Evolutionary conservation across 2,888 invertebrate species (phyloP).

Genomic region (Pachycephus smyrnensis): DNA sequence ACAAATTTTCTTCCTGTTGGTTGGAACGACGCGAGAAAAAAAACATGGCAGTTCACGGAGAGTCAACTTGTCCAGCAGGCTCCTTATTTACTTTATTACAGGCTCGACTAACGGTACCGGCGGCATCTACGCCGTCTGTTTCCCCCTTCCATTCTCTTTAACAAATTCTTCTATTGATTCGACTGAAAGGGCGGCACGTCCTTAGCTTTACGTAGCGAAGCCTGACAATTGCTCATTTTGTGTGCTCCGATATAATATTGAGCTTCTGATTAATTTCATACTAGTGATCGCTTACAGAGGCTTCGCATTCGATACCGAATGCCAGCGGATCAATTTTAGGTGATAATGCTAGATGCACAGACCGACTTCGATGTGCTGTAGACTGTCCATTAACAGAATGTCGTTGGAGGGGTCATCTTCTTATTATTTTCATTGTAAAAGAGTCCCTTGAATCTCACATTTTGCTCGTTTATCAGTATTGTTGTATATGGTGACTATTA

Average conservation of each 20-base stretch:
- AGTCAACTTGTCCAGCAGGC: slow-evolving; percentile 51
- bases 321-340: not conserved
- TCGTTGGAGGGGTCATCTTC: not conserved
- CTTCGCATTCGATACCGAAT: not conserved
- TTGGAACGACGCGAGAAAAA: slow-evolving; percentile 41
- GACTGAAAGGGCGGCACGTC: not conserved
- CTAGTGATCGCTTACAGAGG: not conserved
- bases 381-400: not conserved
- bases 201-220: not conserved
- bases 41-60: slow-evolving; percentile 27
- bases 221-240: not conserved
- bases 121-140: slow-evolving; percentile 40
- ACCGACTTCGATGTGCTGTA: not conserved
- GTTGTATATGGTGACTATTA: not conserved
- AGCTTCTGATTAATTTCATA: not conserved
- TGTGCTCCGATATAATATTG: not conserved
- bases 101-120: slow-evolving; percentile 34
- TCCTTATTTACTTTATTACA: slow-evolving; percentile 66
- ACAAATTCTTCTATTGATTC: slow-evolving; percentile 51
- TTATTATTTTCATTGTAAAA: not conserved
- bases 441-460: not conserved
- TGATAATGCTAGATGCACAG: not conserved
- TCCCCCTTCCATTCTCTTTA: slow-evolving; percentile 26
- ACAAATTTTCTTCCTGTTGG: slow-evolving; percentile 10
- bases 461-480: not conserved